Evolutionary conservation across 2,888 invertebrate genomes (phyloP).

Genomic region (Gandaritis pyraliata): DNA sequence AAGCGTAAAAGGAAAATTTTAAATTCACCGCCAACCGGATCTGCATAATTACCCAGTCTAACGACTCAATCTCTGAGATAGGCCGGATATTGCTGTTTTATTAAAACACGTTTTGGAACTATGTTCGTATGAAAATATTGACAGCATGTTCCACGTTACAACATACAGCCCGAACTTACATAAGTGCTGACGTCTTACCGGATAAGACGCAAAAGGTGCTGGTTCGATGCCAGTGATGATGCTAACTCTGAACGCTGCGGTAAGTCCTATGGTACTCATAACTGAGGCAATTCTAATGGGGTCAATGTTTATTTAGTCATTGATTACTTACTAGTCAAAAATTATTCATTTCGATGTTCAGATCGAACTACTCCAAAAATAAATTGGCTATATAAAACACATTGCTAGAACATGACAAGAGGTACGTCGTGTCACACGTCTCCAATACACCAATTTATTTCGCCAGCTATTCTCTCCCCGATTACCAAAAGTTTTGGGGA

Average conservation of each 20-base stretch:
- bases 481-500: conserved; percentile 34
- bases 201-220: too few relatives aligned
- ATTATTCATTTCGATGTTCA: too few relatives aligned
- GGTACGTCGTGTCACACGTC: conserved; percentile 57
- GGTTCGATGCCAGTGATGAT: too few relatives aligned
- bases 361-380: too few relatives aligned
- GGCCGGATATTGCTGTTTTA: conserved; percentile 52
- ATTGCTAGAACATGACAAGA: conserved; percentile 54
- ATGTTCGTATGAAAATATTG: conserved; percentile 19
- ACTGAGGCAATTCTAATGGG: too few relatives aligned
- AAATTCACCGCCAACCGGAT: conserved; percentile 59
- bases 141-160: not conserved
- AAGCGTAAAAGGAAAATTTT: conserved; percentile 68
- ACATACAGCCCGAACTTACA: too few relatives aligned
- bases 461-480: conserved; percentile 20
- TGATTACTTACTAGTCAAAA: too few relatives aligned
- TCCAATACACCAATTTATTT: conserved; percentile 40
- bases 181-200: too few relatives aligned
- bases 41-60: conserved; percentile 68
- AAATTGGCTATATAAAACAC: conserved; percentile 45
- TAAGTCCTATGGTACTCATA: too few relatives aligned
- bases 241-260: too few relatives aligned
- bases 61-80: conserved; percentile 65
- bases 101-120: conserved; percentile 41
- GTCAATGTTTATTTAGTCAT: too few relatives aligned